These are phyloP conservation scores for Bombus impatiens DNA, from an alignment of 1,140 invertebrate genomes.

Conservation along the genomic window DNA sequence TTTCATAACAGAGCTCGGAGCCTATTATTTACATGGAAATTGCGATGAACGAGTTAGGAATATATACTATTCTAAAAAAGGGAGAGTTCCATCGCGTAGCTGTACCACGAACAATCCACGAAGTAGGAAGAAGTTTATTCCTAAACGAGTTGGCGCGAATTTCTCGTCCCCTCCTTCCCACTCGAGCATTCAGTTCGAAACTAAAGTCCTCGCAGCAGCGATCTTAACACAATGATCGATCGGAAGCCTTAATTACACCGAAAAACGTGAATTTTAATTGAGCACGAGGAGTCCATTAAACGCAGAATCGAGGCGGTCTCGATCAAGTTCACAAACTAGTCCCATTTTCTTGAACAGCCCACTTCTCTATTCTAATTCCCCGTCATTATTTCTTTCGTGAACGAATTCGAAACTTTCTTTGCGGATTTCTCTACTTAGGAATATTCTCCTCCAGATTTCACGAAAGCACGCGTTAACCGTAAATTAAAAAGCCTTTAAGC, in stretches of 20 bases:
- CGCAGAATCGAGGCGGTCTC: neutral
- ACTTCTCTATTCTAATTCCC: neutral
- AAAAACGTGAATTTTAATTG: constrained; percentile 21
- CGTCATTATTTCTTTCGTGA: neutral
- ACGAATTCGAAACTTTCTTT: neutral
- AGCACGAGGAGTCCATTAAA: neutral
- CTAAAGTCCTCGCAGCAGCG: neutral
- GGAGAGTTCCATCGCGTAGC: neutral
- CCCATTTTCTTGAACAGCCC: constrained; percentile 14
- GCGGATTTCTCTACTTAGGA: neutral
- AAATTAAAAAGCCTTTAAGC: constrained; percentile 30
- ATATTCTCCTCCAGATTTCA: neutral
- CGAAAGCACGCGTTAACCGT: neutral
- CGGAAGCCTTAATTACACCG: constrained; percentile 7
- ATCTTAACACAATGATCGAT: constrained; percentile 17
- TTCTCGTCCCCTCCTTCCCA: neutral
- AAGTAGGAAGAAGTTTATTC: neutral
- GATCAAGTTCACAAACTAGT: constrained; percentile 15
- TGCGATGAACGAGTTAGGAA: neutral
- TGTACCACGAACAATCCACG: neutral
- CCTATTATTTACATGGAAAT: neutral
- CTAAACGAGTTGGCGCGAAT: constrained; percentile 15
- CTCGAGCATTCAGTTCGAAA: neutral
- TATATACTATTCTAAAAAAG: neutral
- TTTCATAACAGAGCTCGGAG: neutral